A percentile compares a stretch with the other conserved stretches of the same genome.
Evolutionary conservation across 2,113 vertebrate genomes (phyloP).

Genomic region (Planiliza haematocheilus): DNA sequence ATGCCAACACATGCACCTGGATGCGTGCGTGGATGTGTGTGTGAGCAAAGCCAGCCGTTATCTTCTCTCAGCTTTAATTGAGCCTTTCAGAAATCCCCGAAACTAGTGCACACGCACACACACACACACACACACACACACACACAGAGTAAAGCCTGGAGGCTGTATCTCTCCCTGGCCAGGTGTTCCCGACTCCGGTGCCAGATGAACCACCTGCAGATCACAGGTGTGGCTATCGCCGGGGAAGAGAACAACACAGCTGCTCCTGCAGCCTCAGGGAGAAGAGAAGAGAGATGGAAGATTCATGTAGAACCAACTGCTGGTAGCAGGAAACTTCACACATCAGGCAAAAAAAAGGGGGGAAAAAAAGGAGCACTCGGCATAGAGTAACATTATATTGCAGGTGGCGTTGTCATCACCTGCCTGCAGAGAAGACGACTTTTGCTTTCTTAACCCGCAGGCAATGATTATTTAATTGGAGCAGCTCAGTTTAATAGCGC

Average conservation of each 20-base stretch:
- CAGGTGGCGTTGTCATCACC: conserved; percentile 29
- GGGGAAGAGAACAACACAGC: conserved; percentile 84
- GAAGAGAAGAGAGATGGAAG: conserved; percentile 42
- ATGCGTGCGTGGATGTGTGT: conserved; percentile 34
- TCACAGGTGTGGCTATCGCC: conserved; percentile 83
- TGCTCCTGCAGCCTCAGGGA: conserved; percentile 75
- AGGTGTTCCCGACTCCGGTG: conserved; percentile 81
- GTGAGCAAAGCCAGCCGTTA: conserved; percentile 68
- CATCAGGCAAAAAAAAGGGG: conserved; percentile 24
- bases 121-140: conserved; percentile 51
- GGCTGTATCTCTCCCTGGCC: conserved; percentile 74
- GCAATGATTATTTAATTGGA: conserved; percentile 23
- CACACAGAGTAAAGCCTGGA: conserved; percentile 55
- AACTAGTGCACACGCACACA: conserved; percentile 47
- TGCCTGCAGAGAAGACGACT: conserved; percentile 3
- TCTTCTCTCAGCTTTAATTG: conserved; percentile 80
- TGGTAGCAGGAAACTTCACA: conserved; percentile 53
- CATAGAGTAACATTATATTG: conserved; percentile 20
- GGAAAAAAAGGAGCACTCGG: background rate
- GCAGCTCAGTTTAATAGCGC: conserved; percentile 1
- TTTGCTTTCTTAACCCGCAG: background rate
- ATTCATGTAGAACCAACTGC: conserved; percentile 67
- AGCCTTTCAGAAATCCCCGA: conserved; percentile 76
- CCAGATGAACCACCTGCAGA: conserved; percentile 85
- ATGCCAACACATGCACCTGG: conserved; percentile 66